Evolutionary conservation across 2,888 invertebrate species (phyloP).

Genomic region (Agrypnus murinus): DNA sequence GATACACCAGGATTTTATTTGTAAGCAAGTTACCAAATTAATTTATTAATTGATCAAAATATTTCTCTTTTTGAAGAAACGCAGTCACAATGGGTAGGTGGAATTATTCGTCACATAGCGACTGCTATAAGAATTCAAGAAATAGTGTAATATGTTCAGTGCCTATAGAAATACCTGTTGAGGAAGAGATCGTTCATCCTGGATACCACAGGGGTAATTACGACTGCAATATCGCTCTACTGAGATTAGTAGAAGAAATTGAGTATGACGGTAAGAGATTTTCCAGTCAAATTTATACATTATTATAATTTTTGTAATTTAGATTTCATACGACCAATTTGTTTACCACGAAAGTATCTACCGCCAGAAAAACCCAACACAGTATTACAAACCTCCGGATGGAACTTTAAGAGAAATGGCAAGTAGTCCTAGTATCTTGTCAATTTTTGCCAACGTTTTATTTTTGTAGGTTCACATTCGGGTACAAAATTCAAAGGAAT

Average conservation of each 20-base stretch:
- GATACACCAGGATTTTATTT: conserved; percentile 51
- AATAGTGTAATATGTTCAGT: background rate
- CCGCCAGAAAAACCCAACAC: conserved; percentile 63
- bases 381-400: conserved; percentile 72
- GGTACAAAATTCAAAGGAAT: conserved; percentile 75
- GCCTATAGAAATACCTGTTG: conserved; percentile 63
- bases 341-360: conserved; percentile 70
- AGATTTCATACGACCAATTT: conserved; percentile 77
- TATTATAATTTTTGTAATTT: no score
- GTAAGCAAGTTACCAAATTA: conserved; percentile 38
- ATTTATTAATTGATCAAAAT: no score
- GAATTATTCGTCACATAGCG: background rate
- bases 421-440: background rate
- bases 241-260: conserved; percentile 25
- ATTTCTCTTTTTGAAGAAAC: no score
- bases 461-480: background rate
- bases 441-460: background rate
- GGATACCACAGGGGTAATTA: conserved; percentile 61
- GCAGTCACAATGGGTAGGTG: conserved; percentile 3
- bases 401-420: conserved; percentile 78
- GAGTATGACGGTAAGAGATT: conserved; percentile 10
- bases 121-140: background rate
- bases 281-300: background rate
- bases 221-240: conserved; percentile 57
- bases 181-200: conserved; percentile 66